A percentile compares a stretch with the other conserved stretches of the same genome.
These are phyloP conservation scores for Darevskia nairensis DNA, from an alignment of 2,797 vertebrate species.

Conservation along the genomic window DNA sequence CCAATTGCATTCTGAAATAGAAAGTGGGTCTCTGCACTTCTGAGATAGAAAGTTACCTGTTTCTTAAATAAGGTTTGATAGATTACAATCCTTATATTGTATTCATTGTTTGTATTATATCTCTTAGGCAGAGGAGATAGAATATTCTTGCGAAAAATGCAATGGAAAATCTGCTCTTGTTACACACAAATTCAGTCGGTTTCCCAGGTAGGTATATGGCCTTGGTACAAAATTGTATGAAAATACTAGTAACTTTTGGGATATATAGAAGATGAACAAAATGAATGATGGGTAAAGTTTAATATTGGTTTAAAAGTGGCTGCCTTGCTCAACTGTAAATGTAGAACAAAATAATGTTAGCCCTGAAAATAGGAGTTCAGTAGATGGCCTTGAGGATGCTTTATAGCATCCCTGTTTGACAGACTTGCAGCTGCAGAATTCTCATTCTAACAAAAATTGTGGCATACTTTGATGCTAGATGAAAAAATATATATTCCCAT, in stretches of 20 bases:
- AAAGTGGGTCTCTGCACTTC: background rate
- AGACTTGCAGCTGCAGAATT: background rate
- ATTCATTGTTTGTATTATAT: constrained; percentile 53
- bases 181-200: constrained; percentile 95
- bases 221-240: constrained; percentile 1
- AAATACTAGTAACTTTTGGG: constrained; percentile 11
- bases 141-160: constrained; percentile 99
- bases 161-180: constrained; percentile 92
- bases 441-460: background rate
- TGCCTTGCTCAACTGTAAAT: background rate
- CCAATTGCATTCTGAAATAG: background rate
- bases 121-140: constrained; percentile 94
- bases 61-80: background rate
- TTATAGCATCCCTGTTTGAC: background rate
- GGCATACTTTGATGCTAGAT: background rate
- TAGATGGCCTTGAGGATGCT: background rate
- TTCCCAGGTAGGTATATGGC: constrained; percentile 86
- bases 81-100: constrained; percentile 31
- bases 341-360: background rate
- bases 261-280: background rate
- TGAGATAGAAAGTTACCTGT: background rate
- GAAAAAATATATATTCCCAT: background rate
- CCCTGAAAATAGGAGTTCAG: background rate
- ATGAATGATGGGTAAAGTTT: background rate
- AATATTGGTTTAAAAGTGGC: background rate